phyloP scores from a whole-genome alignment of 1,140 invertebrate species.

The Drosophila kikkawai region DNA sequence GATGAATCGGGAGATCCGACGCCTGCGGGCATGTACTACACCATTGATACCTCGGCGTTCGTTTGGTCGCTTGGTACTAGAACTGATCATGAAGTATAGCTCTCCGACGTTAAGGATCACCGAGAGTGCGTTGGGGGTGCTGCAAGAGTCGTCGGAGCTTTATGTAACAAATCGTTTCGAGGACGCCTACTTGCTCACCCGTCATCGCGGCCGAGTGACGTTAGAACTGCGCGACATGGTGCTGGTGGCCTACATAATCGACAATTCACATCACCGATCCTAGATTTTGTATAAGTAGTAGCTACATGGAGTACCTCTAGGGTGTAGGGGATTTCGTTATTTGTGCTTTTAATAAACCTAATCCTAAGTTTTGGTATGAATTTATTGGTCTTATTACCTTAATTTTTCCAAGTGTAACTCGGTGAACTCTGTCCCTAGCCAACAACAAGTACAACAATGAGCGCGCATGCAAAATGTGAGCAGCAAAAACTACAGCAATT shows the following conservation, averaged over 20 bases:
- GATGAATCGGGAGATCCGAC: slow-evolving; percentile 34
- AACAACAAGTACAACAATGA: slow-evolving; percentile 42
- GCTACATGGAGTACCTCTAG: not conserved
- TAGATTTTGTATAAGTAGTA: not conserved
- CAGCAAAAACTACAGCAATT: slow-evolving; percentile 32
- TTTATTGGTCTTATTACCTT: not conserved
- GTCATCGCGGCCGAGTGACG: slow-evolving; percentile 91
- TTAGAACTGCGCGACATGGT: slow-evolving; percentile 89
- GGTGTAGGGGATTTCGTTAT: not conserved
- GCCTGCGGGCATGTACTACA: slow-evolving; percentile 5
- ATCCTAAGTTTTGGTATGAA: no score
- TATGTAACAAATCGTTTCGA: slow-evolving; percentile 92
- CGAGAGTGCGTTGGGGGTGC: slow-evolving; percentile 86
- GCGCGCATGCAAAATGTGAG: slow-evolving; percentile 39
- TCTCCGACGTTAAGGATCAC: slow-evolving; percentile 85
- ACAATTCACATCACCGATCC: not conserved
- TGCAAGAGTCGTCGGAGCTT: slow-evolving; percentile 91
- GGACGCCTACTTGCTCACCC: slow-evolving; percentile 89
- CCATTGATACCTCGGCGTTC: slow-evolving; percentile 71
- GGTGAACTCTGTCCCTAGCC: slow-evolving; percentile 18
- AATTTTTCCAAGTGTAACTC: slow-evolving; percentile 8
- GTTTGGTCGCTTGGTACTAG: slow-evolving; percentile 75
- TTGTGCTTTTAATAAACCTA: not conserved
- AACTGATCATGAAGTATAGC: slow-evolving; percentile 45
- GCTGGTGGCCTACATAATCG: slow-evolving; percentile 48